Evolutionary conservation across 2,888 invertebrate genomes (phyloP), one percentile per base, ranked within the genome.

Genomic region (Pollenia labialis): DNA sequence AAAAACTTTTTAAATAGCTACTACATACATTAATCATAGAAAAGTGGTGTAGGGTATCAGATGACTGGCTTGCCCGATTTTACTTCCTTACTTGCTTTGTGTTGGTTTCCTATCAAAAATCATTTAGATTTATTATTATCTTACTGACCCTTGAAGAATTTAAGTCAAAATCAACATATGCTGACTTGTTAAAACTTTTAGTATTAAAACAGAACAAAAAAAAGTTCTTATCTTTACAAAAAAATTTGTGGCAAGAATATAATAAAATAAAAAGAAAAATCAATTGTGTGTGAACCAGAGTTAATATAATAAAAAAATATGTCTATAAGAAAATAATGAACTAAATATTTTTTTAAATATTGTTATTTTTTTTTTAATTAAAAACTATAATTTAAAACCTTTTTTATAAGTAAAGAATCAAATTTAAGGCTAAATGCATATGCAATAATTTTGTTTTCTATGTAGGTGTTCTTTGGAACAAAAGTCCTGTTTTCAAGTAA

Each of bases 221-320:
- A 56, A 56, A n/a, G n/a, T 52, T 52, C n/a, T 52, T n/a, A 10
- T 56, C 11, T 10, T 9, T 52, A 18, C 11, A 44, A 62, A 11
- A 62, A 42, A 0, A 44, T 44, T 16, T 16, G 16, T 44, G 42
- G 42, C 14, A 32, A 32, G 32, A 4, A 50, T n/a, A 50, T 50
- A 48, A 66, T 14, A 0, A 6, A 6, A 44, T 48, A 32, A 68
- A 52, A 54, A 52, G 9, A 23, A 42, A 42, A 69, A 69, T 42
- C 69, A 69, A 69, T 69, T 52, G 52, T 54, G 46, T 52, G 40
- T 32, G 52, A 69, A 54, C 40, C n/a, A 12, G 9, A 42, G 40
- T 60, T n/a, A 40, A 40, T 60, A 42, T 6, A 10, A 42, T 60
- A 32, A 23, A 56, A 32, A 18, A 23, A 56, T 56, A 23, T 56